A percentile compares a stretch with the other conserved stretches of the same genome.
Evolutionary conservation across 2,888 invertebrate species (phyloP).

Genomic region (Bruchidius siliquastri): DNA sequence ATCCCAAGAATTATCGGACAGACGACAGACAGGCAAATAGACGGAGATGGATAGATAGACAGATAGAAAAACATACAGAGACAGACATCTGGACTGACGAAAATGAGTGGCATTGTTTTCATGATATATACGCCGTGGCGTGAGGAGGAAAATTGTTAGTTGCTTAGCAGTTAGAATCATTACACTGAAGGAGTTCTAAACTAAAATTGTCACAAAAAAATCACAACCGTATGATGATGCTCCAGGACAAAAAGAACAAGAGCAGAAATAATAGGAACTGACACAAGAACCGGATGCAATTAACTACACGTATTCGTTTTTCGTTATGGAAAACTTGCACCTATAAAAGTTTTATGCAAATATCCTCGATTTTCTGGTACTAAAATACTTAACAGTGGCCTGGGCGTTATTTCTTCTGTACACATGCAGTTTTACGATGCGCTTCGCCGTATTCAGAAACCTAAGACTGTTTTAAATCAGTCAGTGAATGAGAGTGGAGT

Average conservation of each 20-base stretch:
- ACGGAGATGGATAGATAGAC: too few species aligned
- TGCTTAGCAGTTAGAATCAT: too few species aligned
- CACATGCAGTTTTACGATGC: background rate
- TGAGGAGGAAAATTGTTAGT: too few species aligned
- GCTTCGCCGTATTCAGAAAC: conserved; percentile 1
- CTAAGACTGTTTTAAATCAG: conserved; percentile 1
- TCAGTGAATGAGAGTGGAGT: background rate
- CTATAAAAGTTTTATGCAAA: conserved; percentile 1
- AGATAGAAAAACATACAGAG: too few species aligned
- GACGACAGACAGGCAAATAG: too few species aligned
- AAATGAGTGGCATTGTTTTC: too few species aligned
- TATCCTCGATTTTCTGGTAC: conserved; percentile 6
- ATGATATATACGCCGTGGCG: too few species aligned
- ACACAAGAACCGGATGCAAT: background rate
- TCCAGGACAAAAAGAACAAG: background rate
- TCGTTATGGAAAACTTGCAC: background rate
- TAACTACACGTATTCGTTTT: background rate
- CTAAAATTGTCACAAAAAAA: background rate
- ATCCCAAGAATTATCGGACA: too few species aligned
- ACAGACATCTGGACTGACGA: too few species aligned
- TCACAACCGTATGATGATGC: background rate
- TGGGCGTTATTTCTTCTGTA: background rate
- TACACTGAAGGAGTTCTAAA: too few species aligned
- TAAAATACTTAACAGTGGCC: conserved; percentile 2
- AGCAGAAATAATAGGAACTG: background rate